Base-by-base conservation (phyloP, 2,888 invertebrate species). In the Luperina nickerlii region DNA sequence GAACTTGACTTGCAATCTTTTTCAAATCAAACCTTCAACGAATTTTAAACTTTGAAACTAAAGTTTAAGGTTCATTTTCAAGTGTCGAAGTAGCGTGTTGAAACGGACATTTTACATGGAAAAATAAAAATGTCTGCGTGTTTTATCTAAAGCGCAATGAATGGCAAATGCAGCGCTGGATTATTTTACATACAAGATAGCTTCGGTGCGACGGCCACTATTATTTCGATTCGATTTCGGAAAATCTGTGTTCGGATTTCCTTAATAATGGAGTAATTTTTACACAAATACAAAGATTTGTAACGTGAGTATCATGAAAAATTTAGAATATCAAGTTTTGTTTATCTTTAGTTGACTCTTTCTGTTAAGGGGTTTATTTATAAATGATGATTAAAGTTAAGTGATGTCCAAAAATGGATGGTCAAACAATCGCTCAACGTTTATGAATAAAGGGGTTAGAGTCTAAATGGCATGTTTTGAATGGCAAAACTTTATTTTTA, bases 101-200 rank as follows among this genome's bases (percentile, higher is more conserved):
- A 90, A 92, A 89, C 87, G 87, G 83, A 89, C 87, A 90, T 90
- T 93, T 89, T 90, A 91, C 89, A 91, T 89, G 89, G 85, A 85
- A 91, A 92, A 91, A 93, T 92, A 92, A 92, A 92, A 93, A 92
- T 90, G 90, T 91, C 90, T 89, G 88, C 87, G 84, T 85, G 90
- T 89, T 91, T 90, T 91, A 92, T 92, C 91, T 91, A 91, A 92
- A 92, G 91, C 90, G 91, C 92, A 92, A 92, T 92, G 92, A 93
- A 93, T 92, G 92, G 92, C 87, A 91, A 92, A 93, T 93, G 90
- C 89, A 90, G 90, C 83, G 80, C 75, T 74, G 88, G 91, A 92
- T 93, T 93, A 92, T 92, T 93, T 92, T 90, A 90, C 90, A 90
- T 87, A 88, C 84, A 85, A 88, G 89, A 89, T 90, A 88, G 85